Evolutionary conservation across 2,797 vertebrate species (phyloP).

Genomic region (Aplochiton taeniatus): DNA sequence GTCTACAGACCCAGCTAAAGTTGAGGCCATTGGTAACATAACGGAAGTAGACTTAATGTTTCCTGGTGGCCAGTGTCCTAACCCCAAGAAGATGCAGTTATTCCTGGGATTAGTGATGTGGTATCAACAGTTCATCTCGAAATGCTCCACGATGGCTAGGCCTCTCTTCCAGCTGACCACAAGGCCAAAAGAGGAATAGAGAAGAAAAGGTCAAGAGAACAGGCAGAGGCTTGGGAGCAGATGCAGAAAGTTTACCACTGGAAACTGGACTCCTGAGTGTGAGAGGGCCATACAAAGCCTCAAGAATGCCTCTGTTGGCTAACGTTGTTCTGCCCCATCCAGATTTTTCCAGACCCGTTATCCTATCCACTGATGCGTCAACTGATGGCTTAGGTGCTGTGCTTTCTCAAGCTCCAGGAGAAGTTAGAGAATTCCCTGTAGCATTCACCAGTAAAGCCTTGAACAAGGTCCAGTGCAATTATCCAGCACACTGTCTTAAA

Average conservation of each 20-base stretch:
- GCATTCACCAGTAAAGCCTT: constrained; percentile 29
- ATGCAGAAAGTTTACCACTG: background rate
- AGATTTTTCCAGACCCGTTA: background rate
- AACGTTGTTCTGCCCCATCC: constrained; percentile 19
- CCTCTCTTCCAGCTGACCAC: constrained; percentile 16
- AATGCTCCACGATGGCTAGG: constrained; percentile 25
- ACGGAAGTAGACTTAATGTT: constrained; percentile 30
- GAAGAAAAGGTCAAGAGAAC: background rate
- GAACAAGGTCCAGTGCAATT: constrained; percentile 3
- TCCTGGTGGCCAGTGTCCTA: background rate
- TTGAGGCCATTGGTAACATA: constrained; percentile 25
- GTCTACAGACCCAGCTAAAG: constrained; percentile 20
- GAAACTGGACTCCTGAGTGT: constrained; percentile 3
- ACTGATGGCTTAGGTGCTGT: constrained; percentile 10
- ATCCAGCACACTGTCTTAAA: constrained; percentile 1
- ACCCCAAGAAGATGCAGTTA: constrained; percentile 27
- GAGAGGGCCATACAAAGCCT: background rate
- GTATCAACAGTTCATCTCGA: constrained; percentile 33
- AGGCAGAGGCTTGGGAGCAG: background rate
- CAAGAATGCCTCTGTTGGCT: background rate
- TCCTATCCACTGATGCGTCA: constrained; percentile 6
- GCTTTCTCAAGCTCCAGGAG: background rate
- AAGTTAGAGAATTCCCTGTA: background rate
- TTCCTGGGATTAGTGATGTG: constrained; percentile 28
- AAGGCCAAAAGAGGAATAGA: background rate